Evolutionary conservation across 37 sponge, comb jelly and placozoan genomes (phyloP).

Genomic region (Halichondria panicea): DNA sequence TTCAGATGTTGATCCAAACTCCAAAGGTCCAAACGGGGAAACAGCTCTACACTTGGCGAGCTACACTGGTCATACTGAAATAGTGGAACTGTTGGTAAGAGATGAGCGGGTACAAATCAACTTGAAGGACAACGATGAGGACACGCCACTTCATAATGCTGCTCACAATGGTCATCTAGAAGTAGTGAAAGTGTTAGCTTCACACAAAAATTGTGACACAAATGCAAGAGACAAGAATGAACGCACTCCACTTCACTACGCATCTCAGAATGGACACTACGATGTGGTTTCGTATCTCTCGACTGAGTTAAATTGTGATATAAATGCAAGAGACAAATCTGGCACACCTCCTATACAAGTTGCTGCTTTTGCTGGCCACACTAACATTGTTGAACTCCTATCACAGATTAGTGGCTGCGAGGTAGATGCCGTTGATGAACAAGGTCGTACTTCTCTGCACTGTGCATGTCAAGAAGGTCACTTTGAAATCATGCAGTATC

Average conservation of each 20-base stretch:
- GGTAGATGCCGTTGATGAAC: neutral
- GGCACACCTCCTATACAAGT: constrained; percentile 33
- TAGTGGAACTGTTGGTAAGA: constrained; percentile 21
- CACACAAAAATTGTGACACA: neutral
- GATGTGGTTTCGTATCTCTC: constrained; percentile 14
- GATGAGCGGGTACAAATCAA: neutral
- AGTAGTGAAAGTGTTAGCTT: constrained; percentile 10
- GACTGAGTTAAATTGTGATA: constrained; percentile 2
- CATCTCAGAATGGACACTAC: constrained; percentile 32
- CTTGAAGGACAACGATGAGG: constrained; percentile 4
- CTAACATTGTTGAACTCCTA: constrained; percentile 15
- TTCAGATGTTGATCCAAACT: neutral
- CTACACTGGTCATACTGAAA: constrained; percentile 1
- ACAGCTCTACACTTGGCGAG: constrained; percentile 24
- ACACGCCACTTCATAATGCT: constrained; percentile 44
- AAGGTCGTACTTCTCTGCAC: constrained; percentile 28
- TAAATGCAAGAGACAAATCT: constrained; percentile 20
- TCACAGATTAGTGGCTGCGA: constrained; percentile 13
- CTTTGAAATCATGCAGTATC: constrained; percentile 8
- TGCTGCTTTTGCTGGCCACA: constrained; percentile 18
- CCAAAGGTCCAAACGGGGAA: constrained; percentile 1
- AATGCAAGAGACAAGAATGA: constrained; percentile 20
- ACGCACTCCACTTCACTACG: constrained; percentile 42
- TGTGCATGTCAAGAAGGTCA: constrained; percentile 46
- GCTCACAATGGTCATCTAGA: constrained; percentile 28